Conservation (phyloP, 2,113 vertebrate genomes). For the Corythornis madagascariensis region DNA sequence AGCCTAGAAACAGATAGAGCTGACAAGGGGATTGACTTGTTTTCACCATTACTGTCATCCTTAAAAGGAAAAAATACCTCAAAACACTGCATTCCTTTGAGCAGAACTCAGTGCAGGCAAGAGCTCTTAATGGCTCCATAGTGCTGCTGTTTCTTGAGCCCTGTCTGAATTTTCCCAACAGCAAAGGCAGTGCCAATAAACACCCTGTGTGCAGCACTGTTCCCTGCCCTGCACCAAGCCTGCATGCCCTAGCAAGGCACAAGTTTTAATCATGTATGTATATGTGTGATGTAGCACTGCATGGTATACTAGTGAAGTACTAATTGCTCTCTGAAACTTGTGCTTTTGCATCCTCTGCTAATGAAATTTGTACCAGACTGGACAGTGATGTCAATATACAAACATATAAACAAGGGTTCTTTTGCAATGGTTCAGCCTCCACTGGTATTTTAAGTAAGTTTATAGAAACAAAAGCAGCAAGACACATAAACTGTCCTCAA, state of each 20-base stretch:
- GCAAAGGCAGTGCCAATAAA: neutral
- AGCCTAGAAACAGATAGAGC: neutral
- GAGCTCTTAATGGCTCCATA: neutral
- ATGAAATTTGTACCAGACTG: neutral
- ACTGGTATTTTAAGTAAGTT: conserved; percentile 9
- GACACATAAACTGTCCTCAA: neutral
- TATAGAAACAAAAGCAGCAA: conserved; percentile 7
- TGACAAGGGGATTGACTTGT: neutral
- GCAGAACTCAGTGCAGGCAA: neutral
- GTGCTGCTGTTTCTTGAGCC: neutral
- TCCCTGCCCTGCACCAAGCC: neutral
- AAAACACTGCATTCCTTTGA: neutral
- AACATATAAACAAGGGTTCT: neutral
- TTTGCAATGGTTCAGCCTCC: neutral
- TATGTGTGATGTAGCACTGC: neutral
- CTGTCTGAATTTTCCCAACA: neutral
- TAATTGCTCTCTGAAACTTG: neutral
- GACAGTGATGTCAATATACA: neutral
- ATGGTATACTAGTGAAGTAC: neutral
- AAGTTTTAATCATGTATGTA: neutral
- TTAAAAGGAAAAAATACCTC: neutral
- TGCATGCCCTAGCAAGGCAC: neutral
- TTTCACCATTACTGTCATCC: neutral
- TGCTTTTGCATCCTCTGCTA: neutral
- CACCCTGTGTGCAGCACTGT: neutral